Percentiles rank a stretch among this genome's conserved stretches.
Conservation (phyloP, 2,113 vertebrate genomes). For the Melospiza melodia region DNA sequence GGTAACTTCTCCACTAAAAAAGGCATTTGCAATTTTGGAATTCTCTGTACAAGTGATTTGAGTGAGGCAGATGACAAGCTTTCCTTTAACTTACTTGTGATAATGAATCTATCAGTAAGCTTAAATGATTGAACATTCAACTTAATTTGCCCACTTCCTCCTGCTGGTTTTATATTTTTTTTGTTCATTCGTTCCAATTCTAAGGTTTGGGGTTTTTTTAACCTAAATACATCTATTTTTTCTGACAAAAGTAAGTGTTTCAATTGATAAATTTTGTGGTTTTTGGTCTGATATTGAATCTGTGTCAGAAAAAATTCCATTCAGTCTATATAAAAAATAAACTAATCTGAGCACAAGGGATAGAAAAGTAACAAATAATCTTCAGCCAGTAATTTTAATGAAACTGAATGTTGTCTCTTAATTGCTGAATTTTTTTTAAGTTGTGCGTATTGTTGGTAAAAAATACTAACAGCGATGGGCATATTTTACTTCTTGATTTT, state of each 20-base stretch:
- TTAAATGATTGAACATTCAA: background rate
- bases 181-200: accelerated
- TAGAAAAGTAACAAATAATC: background rate
- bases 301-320: background rate
- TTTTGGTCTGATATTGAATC: background rate
- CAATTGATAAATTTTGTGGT: background rate
- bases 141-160: background rate
- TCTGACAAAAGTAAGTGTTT: background rate
- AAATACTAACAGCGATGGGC: background rate
- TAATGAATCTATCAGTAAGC: background rate
- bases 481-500: background rate
- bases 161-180: background rate
- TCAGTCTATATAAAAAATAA: background rate
- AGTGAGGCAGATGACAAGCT: background rate
- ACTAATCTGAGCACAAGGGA: background rate
- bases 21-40: background rate
- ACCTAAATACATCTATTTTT: background rate
- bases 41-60: background rate
- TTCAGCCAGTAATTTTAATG: background rate
- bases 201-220: background rate
- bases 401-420: background rate
- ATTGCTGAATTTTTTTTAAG: background rate
- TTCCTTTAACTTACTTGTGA: background rate
- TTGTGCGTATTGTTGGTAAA: background rate
- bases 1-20: background rate